Evolutionary conservation across 2,888 invertebrate genomes (phyloP), one percentile per base, ranked within the genome.

Genomic region (Ormyrus pomaceus): DNA sequence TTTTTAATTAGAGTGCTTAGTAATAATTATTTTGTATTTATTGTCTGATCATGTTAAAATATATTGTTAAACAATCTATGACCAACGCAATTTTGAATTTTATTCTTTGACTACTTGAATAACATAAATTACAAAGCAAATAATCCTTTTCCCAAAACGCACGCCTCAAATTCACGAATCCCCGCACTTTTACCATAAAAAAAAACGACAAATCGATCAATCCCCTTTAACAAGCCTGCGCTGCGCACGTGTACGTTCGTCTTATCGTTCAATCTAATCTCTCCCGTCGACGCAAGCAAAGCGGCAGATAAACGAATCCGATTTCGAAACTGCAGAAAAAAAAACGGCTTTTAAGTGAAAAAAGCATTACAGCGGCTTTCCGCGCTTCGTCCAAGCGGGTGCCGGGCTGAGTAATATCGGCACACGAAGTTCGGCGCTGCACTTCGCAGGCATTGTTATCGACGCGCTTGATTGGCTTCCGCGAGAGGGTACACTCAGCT

Each of bases 261-360:
- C 46, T 66, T 74, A 69, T 79, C 74, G 13, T 11, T 58, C 8
- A 50, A 64, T 74, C 69, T 79, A 69, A 74, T 74, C 79, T 69
- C 46, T 45, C 4, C 19, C 56, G 56, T 34, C 51, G 19, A 45
- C 19, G 11, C 11, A n/a, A 19, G 45, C 50, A 45, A 4, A 65
- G 5, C 56, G 45, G 8, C n/a, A 10, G 53, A 75, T 68, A 68
- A 69, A 34, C 8, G 45, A 65, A 53, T 61, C n/a, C 61, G 48
- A 68, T 68, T 73, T 68, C 55, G 45, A 79, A 78, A 78, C 34
- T 56, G 48, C 55, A 45, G 53, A 48, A 13, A 65, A 51, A n/a
- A 51, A 11, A 11, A 9, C 4, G n/a, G 10, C 10, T 45, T 19
- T 50, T 61, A 19, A 19, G 19, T 53, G 53, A 53, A 7, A 53